phyloP scores from a whole-genome alignment of 2,797 vertebrate genomes.

The Anabas testudineus region DNA sequence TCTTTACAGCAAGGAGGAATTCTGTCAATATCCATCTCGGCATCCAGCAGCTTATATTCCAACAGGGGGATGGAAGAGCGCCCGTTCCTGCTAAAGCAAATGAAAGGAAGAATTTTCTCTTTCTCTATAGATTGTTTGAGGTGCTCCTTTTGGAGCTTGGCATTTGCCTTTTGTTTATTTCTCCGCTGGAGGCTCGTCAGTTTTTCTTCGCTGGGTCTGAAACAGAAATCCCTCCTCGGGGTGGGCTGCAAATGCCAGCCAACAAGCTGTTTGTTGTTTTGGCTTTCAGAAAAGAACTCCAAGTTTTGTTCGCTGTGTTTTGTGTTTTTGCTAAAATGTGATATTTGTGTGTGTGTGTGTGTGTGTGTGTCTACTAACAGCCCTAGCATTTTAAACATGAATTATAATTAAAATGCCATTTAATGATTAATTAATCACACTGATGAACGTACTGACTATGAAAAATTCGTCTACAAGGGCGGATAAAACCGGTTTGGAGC shows the following conservation, averaged over 20 bases:
- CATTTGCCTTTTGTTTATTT: conserved; percentile 74
- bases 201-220: conserved; percentile 57
- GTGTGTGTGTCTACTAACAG: too few relatives aligned
- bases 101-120: conserved; percentile 44
- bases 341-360: conserved; percentile 34
- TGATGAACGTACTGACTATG: background rate
- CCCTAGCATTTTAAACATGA: conserved; percentile 10
- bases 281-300: conserved; percentile 42
- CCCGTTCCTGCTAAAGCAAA: conserved; percentile 27
- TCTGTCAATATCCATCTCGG: conserved; percentile 18
- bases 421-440: conserved; percentile 25
- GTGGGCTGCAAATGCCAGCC: conserved; percentile 76
- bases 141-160: conserved; percentile 60
- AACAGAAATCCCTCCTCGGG: conserved; percentile 70
- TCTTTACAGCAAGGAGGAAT: conserved; percentile 8
- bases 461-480: conserved; percentile 10
- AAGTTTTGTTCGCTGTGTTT: conserved; percentile 50
- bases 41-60: conserved; percentile 31
- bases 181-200: conserved; percentile 61
- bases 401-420: conserved; percentile 15
- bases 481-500: conserved; percentile 21
- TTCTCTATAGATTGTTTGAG: conserved; percentile 51
- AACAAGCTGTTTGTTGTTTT: conserved; percentile 71
- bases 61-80: conserved; percentile 15
- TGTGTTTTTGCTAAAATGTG: conserved; percentile 22